Percentiles rank a stretch among this genome's conserved stretches.
Evolutionary conservation across 2,797 vertebrate genomes (phyloP).

Genomic region (Mus caroli): DNA sequence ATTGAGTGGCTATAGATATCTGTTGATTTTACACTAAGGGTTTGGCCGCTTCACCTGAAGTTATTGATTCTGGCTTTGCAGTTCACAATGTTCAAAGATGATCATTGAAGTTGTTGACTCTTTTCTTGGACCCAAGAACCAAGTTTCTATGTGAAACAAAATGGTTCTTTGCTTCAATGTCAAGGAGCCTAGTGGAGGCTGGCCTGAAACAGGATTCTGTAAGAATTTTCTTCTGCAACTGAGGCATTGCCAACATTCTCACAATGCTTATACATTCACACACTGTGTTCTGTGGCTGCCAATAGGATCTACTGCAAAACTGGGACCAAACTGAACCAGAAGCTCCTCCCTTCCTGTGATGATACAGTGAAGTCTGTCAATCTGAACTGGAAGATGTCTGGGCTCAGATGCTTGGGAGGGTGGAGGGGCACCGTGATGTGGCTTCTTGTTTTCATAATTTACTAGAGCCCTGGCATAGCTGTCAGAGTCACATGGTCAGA

Average conservation of each 20-base stretch:
- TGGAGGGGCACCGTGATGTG: background rate
- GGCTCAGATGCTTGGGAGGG: background rate
- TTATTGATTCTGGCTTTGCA: conserved; percentile 52
- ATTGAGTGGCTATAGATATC: background rate
- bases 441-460: background rate
- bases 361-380: background rate
- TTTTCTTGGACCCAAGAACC: background rate
- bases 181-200: background rate
- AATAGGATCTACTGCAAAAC: background rate
- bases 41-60: conserved; percentile 24
- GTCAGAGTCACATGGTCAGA: background rate
- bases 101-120: background rate
- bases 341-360: background rate
- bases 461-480: background rate
- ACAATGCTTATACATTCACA: fast-evolving
- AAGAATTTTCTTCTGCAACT: background rate
- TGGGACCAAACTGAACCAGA: background rate
- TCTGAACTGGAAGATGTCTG: background rate
- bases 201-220: background rate
- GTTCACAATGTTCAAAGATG: background rate
- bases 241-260: background rate
- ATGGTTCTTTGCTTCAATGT: background rate
- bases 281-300: no score
- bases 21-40: background rate
- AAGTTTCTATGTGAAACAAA: background rate